Evolutionary conservation across 2,113 vertebrate genomes (phyloP).

Genomic region (Microtus ochrogaster): DNA sequence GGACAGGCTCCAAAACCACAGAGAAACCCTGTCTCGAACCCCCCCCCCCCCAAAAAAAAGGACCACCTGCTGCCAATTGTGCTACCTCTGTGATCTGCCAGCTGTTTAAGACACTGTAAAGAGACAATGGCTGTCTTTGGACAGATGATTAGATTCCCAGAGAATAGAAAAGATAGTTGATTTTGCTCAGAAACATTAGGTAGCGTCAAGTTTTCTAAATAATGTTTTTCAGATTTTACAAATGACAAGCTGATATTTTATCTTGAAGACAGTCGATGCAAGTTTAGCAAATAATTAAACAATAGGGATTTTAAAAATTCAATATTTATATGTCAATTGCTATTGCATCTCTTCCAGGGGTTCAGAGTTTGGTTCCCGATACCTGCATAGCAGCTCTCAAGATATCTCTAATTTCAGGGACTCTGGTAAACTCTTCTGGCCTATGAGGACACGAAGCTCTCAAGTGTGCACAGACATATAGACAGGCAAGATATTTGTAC

Average conservation of each 20-base stretch:
- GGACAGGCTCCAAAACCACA: too few species aligned
- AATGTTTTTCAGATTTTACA: slow-evolving; percentile 1
- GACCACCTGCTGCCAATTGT: not conserved
- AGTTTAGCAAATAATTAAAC: not conserved
- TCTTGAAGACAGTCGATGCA: not conserved
- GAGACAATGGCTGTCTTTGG: not conserved
- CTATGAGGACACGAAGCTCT: not conserved
- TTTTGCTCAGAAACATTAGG: not conserved
- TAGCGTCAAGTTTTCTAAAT: not conserved
- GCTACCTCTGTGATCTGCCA: not conserved
- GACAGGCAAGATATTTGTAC: not conserved
- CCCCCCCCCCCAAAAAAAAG: too few species aligned
- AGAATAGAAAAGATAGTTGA: not conserved
- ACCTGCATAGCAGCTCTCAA: not conserved
- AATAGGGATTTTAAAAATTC: not conserved
- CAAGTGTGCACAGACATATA: not conserved
- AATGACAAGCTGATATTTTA: slow-evolving; percentile 1
- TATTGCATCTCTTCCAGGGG: not conserved
- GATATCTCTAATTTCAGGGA: not conserved
- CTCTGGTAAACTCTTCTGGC: not conserved
- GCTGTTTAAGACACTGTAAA: not conserved
- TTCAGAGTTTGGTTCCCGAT: not conserved
- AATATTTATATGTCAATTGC: not conserved
- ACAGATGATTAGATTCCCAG: not conserved
- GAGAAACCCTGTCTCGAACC: too few species aligned